phyloP scores from a whole-genome alignment of 2,888 invertebrate species.

The Dicyrtomina minuta region DNA sequence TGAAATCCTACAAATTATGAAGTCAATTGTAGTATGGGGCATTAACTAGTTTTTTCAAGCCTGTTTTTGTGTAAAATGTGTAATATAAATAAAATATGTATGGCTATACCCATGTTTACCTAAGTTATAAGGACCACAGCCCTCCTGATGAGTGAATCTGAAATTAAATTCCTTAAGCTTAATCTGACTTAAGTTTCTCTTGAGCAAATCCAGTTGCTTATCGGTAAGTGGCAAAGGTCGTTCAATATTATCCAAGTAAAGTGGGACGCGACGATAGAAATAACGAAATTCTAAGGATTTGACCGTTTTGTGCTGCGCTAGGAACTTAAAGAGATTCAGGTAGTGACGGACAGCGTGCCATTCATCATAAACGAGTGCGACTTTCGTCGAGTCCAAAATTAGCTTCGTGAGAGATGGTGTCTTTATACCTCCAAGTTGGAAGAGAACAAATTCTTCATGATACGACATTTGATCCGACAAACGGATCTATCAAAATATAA shows the following conservation, averaged over 20 bases:
- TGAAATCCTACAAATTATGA: slow-evolving; percentile 3
- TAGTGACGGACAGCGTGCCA: background rate
- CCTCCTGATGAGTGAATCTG: background rate
- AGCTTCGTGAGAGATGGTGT: background rate
- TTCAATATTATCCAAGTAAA: too few relatives aligned
- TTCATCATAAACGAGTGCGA: background rate
- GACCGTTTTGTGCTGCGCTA: background rate
- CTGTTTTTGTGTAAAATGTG: too few relatives aligned
- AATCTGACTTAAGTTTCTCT: background rate
- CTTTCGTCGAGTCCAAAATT: background rate
- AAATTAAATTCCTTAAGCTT: background rate
- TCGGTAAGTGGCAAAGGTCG: background rate
- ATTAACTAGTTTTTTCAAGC: too few relatives aligned
- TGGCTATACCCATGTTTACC: too few relatives aligned
- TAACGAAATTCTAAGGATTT: too few relatives aligned
- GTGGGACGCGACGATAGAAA: too few relatives aligned
- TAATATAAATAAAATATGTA: too few relatives aligned
- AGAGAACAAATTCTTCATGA: background rate
- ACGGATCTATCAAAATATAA: too few relatives aligned
- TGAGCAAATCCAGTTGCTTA: background rate
- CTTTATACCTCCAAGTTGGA: background rate
- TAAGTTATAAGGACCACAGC: background rate
- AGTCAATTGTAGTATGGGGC: background rate
- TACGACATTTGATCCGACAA: too few relatives aligned
- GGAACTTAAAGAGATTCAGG: background rate